These are phyloP conservation scores for Prenolepis imparis DNA, from an alignment of 2,888 invertebrate genomes.

Conservation along the genomic window DNA sequence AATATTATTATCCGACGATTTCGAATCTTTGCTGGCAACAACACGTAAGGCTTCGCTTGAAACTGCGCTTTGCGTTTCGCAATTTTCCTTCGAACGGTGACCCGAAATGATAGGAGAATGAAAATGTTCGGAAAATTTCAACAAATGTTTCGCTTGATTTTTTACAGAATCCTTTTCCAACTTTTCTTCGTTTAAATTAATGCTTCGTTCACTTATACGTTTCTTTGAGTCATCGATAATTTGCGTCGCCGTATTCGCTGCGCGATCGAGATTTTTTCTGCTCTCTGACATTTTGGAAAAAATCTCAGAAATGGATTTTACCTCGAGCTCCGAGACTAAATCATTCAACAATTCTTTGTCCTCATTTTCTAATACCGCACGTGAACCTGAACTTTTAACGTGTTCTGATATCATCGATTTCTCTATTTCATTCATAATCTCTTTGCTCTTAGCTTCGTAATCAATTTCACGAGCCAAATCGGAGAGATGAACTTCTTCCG, in stretches of 20 bases:
- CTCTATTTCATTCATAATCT: conserved; percentile 82
- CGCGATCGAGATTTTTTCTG: conserved; percentile 58
- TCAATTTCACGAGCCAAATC: conserved; percentile 77
- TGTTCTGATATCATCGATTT: conserved; percentile 82
- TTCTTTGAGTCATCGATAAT: background rate
- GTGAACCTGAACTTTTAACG: conserved; percentile 65
- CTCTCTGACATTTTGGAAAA: conserved; percentile 69
- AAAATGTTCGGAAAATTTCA: background rate
- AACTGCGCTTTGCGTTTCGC: background rate
- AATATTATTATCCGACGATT: conserved; percentile 14
- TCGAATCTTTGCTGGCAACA: background rate
- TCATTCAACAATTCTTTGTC: conserved; percentile 76
- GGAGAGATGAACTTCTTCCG: conserved; percentile 56
- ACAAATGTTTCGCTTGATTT: background rate
- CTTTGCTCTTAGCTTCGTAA: conserved; percentile 80
- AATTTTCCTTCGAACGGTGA: conserved; percentile 30
- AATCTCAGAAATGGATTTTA: conserved; percentile 77
- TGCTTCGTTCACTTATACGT: conserved; percentile 8
- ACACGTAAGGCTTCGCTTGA: background rate
- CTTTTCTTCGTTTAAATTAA: conserved; percentile 3
- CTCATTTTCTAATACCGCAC: conserved; percentile 56
- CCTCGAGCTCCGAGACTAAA: conserved; percentile 73
- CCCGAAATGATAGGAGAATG: conserved; percentile 40
- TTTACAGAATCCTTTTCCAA: conserved; percentile 2
- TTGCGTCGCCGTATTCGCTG: conserved; percentile 31